Evolutionary conservation across 2,797 vertebrate genomes (phyloP).

Genomic region (Neomorphus geoffroyi): DNA sequence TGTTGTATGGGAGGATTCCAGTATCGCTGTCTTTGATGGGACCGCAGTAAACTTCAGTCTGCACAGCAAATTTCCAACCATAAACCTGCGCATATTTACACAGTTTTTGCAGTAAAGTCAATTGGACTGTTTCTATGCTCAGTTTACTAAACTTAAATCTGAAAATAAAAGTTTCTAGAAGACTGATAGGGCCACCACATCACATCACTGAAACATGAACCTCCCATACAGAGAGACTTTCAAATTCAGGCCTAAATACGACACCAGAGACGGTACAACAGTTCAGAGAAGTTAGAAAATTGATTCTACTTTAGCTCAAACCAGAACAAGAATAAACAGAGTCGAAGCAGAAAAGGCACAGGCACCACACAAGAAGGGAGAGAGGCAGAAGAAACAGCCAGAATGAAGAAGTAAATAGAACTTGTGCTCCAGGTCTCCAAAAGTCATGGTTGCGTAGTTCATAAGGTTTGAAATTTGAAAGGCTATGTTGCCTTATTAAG

Average conservation of each 20-base stretch:
- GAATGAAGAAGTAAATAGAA: neutral
- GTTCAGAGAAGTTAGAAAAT: neutral
- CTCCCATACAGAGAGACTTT: neutral
- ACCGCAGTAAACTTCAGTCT: neutral
- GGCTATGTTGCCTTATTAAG: conserved; percentile 1
- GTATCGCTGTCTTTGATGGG: fast-evolving
- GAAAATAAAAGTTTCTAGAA: neutral
- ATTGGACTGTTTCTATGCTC: neutral
- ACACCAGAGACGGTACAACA: neutral
- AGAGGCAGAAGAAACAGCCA: neutral
- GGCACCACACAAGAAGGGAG: neutral
- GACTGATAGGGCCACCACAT: neutral
- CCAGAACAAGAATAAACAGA: neutral
- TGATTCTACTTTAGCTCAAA: too few species aligned
- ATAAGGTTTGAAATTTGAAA: conserved; percentile 6
- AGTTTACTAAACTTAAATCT: neutral
- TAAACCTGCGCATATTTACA: neutral
- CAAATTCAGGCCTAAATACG: neutral
- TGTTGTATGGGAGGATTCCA: neutral
- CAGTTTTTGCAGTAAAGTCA: neutral
- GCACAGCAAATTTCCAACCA: neutral
- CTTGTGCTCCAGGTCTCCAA: neutral
- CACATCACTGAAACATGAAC: neutral
- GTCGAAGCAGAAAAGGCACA: neutral
- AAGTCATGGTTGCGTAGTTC: neutral